Conservation (phyloP, 2,113 vertebrate species). For the Corythornis vintsioides region DNA sequence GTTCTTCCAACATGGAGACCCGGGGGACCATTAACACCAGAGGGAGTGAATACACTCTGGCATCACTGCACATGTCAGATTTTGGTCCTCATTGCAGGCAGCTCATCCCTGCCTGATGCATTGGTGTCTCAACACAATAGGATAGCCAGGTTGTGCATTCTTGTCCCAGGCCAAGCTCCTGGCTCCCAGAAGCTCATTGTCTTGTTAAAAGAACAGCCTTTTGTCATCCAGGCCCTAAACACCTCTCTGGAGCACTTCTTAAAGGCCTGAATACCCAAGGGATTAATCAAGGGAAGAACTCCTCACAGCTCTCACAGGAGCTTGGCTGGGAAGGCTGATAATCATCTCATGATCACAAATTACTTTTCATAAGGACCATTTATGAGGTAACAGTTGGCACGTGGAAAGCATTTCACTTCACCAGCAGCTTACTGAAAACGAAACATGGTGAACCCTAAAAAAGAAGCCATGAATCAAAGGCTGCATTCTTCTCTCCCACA, state of each 20-base stretch:
- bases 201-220: neutral
- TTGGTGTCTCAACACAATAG: neutral
- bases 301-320: neutral
- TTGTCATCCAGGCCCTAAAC: conserved; percentile 6
- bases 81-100: neutral
- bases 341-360: conserved; percentile 59
- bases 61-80: neutral
- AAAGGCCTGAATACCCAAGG: neutral
- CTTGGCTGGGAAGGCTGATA: conserved; percentile 28
- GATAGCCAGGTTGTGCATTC: neutral
- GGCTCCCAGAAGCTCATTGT: neutral
- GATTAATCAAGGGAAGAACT: neutral
- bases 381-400: conserved; percentile 51
- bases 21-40: fast-evolving
- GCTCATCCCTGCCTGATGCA: neutral
- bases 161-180: neutral
- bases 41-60: neutral
- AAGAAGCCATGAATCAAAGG: conserved; percentile 46
- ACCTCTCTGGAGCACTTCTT: neutral
- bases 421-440: conserved; percentile 35
- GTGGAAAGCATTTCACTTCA: conserved; percentile 14
- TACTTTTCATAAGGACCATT: conserved; percentile 47
- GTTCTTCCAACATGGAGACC: neutral
- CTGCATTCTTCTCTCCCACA: conserved; percentile 65
- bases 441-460: conserved; percentile 42